Conservation (phyloP, 1,140 invertebrate species). For the Lasaia peninsularis region DNA sequence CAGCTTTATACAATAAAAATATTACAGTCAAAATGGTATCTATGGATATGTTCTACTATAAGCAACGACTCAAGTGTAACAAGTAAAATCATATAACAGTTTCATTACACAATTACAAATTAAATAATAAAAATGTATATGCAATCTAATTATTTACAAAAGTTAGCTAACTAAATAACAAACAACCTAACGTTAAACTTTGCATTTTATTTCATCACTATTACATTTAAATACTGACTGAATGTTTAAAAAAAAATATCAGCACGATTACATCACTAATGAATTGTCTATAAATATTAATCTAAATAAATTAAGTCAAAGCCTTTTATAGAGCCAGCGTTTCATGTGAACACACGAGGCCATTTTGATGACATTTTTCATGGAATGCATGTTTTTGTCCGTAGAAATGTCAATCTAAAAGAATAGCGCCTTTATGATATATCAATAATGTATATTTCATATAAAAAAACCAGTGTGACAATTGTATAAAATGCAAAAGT, state of each 20-base stretch:
- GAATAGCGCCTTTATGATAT: constrained; percentile 13
- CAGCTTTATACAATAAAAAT: neutral
- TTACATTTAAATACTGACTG: constrained; percentile 69
- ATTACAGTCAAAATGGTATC: constrained; percentile 10
- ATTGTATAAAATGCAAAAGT: constrained; percentile 21
- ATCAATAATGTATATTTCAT: neutral
- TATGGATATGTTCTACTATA: constrained; percentile 3
- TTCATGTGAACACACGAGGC: constrained; percentile 7
- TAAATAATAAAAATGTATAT: constrained; percentile 74
- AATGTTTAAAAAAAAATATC: constrained; percentile 30
- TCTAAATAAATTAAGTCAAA: constrained; percentile 59
- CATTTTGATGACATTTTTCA: constrained; percentile 16
- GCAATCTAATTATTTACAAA: constrained; percentile 74
- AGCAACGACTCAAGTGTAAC: constrained; percentile 71
- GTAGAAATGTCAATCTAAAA: constrained; percentile 18
- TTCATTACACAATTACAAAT: constrained; percentile 75
- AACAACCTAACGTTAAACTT: constrained; percentile 64
- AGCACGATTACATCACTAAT: constrained; percentile 38
- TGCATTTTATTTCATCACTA: constrained; percentile 46
- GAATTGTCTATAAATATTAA: constrained; percentile 50
- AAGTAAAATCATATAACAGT: constrained; percentile 76
- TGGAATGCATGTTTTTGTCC: constrained; percentile 34
- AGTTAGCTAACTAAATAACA: constrained; percentile 77
- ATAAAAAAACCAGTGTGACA: constrained; percentile 10
- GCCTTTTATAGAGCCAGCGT: constrained; percentile 24